Base-by-base conservation (phyloP, 2,113 vertebrate genomes). In the Oxyura jamaicensis region DNA sequence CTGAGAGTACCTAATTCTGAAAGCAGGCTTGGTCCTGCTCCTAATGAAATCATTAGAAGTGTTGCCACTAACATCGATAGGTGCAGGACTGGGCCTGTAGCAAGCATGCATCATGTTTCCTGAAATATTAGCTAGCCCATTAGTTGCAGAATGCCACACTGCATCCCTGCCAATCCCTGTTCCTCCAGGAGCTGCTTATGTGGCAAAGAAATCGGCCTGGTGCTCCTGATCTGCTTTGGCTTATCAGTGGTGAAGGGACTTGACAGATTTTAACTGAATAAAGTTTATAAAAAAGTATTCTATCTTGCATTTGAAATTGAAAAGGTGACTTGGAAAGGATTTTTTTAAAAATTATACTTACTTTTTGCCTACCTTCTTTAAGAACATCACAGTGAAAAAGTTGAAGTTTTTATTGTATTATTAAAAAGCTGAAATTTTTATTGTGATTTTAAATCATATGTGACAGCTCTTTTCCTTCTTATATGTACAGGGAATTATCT, bases 11-110 rank as follows among this genome's bases (percentile, higher is more conserved):
- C 76, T 84, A 75, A 63, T 75, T 67, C 39, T 73, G 36, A 82
- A 82, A 89, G 90, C 92, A 91, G 83, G 88, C 88, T 94, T 87
- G 55, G 71, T 96, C 80, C 88, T 96, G 92, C 83, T 96, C 31
- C 58, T 88, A 76, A 78, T 86, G 90, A 95, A 95, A 89, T 91
- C 53, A 76, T 93, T 75, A 68, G 59, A 88, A 93, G 60, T 26
- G 66, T 55, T 96, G 62, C 88, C 50, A 58, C 69, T 84, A 66
- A 86, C 80, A 87, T 19, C 79, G 88, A 92, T 53, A 76, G 80
- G 59, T 84, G 62, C 92, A 94, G 86, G 90, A 93, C 77, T 0
- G 0, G 88, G 53, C 95, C 80, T 93, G 90, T 82, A 95, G 33
- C 48, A 90, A 55, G 60, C 48, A 65, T 11, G 23, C 53, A 68